These are phyloP conservation scores for Vulpes vulpes DNA, from an alignment of 2,113 vertebrate species.

Conservation along the genomic window DNA sequence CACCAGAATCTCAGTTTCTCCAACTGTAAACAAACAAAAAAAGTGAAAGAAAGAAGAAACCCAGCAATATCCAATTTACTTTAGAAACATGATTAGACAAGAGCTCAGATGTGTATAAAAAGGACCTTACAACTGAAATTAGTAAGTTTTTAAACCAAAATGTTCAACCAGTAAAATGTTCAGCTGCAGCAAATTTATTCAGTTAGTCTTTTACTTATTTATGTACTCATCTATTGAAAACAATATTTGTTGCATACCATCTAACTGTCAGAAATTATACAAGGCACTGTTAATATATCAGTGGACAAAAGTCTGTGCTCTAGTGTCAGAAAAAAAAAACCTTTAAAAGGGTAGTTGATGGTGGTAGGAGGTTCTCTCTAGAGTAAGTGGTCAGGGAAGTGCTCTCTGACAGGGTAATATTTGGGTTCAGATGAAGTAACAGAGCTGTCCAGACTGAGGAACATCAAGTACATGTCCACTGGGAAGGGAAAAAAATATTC, in stretches of 20 bases:
- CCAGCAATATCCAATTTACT: not conserved
- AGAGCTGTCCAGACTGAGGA: not conserved
- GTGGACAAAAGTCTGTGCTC: not conserved
- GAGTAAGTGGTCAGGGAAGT: not conserved
- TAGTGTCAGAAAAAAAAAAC: not conserved
- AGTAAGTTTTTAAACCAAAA: slow-evolving; percentile 31
- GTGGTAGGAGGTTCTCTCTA: not conserved
- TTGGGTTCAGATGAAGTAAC: not conserved
- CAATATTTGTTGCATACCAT: not conserved
- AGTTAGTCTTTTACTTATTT: not conserved
- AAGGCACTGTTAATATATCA: not conserved
- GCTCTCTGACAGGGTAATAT: not conserved
- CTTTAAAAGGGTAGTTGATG: not conserved
- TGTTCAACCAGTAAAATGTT: not conserved
- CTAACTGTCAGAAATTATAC: not conserved
- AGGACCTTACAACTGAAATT: not conserved
- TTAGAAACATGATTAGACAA: slow-evolving; percentile 11
- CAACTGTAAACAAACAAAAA: not conserved
- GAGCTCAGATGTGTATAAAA: not conserved
- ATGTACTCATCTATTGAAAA: not conserved
- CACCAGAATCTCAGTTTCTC: slow-evolving; percentile 42
- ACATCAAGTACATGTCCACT: not conserved
- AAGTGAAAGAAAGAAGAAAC: not conserved
- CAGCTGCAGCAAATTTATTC: not conserved
- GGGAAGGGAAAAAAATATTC: not conserved